Evolutionary conservation across 2,113 vertebrate species (phyloP), one percentile per base, ranked within the genome.

Genomic region (Cyphotilapia sp.): DNA sequence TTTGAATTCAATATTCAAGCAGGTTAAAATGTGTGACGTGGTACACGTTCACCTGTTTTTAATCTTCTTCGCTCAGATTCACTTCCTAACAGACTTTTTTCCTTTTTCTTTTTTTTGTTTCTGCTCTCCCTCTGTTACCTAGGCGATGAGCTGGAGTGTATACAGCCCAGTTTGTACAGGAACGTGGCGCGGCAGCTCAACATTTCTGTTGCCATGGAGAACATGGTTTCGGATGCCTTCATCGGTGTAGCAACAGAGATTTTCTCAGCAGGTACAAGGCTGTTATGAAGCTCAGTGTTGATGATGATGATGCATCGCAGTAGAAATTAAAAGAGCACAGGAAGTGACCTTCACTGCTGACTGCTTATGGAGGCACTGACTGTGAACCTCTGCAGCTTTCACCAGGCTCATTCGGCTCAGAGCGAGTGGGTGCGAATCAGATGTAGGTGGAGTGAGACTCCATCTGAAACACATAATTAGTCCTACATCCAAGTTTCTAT

Each of bases 141-240:
- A 99, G 98, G 98, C 33, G 98, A 99, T 4, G 98, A 99, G 95
- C 96, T 99, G 96, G 98, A 99, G 92, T 97, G 97, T 91, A 97
- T 99, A 63, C 96, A 97, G 54, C 99, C 99, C 66, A 96, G 96
- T 0, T 91, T 99, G 8, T 99, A 99, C 95, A 96, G 97, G 17
- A 98, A 99, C 1, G 96, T 99, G 8, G 97, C 98, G 0, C 97
- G 97, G 24, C 98, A 99, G 81, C 95, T 99, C 91, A 98, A 97
- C 95, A 97, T 99, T 92, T 97, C 97, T 0, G 96, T 99, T 90
- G 95, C 97, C 91, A 97, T 98, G 0, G 98, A 99, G 95, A 96
- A 91, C 0, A 96, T 98, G 94, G 97, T 99, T 94, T 97, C 97
- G 0, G 98, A 99, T 0, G 98, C 99, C 6, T 99, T 99, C 88